phyloP scores from a whole-genome alignment of 2,888 invertebrate species.

The Dicyrtoma fusca region DNA sequence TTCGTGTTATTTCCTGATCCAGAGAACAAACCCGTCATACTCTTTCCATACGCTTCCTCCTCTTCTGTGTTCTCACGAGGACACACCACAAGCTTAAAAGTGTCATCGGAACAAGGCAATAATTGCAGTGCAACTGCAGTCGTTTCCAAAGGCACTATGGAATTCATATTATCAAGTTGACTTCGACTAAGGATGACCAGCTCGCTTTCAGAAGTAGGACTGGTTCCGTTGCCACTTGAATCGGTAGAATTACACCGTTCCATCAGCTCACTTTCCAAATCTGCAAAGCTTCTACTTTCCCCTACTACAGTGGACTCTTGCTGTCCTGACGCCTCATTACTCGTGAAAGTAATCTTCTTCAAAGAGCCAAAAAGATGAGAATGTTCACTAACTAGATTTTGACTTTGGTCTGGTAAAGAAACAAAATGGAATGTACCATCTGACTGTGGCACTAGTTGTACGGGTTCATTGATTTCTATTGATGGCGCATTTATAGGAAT shows the following conservation, averaged over 20 bases:
- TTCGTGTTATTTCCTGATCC: too few relatives aligned
- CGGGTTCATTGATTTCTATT: not conserved
- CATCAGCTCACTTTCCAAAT: too few relatives aligned
- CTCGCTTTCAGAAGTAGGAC: not conserved
- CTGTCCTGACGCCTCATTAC: not conserved
- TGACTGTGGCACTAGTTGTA: not conserved
- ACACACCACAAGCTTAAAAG: not conserved
- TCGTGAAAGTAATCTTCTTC: not conserved
- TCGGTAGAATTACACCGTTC: too few relatives aligned
- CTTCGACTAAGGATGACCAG: constrained; percentile 1
- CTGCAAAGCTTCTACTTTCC: too few relatives aligned
- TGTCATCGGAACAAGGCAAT: not conserved
- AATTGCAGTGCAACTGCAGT: not conserved
- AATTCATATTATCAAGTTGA: not conserved
- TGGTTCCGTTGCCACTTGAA: not conserved
- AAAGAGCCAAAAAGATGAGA: constrained; percentile 6
- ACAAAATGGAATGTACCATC: constrained; percentile 15
- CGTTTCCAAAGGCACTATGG: not conserved
- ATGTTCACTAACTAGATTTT: not conserved
- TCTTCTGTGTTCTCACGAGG: not conserved
- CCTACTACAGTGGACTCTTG: too few relatives aligned
- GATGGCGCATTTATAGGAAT: not conserved
- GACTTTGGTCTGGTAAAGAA: not conserved
- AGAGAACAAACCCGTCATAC: too few relatives aligned
- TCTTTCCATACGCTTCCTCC: too few relatives aligned